Conservation (phyloP, 2,797 vertebrate genomes). For the Enteromius thamalakanensis region DNA sequence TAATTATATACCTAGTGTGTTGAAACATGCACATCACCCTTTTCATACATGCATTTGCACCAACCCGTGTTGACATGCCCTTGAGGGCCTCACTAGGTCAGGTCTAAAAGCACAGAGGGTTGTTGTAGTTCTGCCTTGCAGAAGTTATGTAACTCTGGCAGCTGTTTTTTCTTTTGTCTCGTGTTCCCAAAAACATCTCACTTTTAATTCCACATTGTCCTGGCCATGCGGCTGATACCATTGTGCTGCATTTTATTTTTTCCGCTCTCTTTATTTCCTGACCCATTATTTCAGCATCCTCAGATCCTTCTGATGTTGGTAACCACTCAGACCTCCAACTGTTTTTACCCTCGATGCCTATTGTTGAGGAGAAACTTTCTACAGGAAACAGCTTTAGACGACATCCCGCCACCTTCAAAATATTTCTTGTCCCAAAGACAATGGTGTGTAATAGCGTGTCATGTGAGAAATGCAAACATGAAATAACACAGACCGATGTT, state of each 20-base stretch:
- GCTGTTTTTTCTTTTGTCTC: slow-evolving; percentile 67
- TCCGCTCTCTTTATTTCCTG: slow-evolving; percentile 67
- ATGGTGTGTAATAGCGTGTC: slow-evolving; percentile 69
- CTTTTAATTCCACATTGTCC: slow-evolving; percentile 48
- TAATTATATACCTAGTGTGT: slow-evolving; percentile 12
- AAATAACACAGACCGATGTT: slow-evolving; percentile 40
- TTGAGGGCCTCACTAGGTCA: background rate
- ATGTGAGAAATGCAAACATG: slow-evolving; percentile 56
- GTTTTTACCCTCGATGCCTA: slow-evolving; percentile 64
- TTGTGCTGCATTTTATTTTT: slow-evolving; percentile 63
- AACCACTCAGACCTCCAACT: slow-evolving; percentile 64
- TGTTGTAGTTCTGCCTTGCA: slow-evolving; percentile 1
- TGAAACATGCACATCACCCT: slow-evolving; percentile 21
- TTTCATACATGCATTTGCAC: slow-evolving; percentile 21
- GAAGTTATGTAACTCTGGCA: slow-evolving; percentile 62
- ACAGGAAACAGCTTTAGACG: slow-evolving; percentile 78
- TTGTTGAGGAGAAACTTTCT: slow-evolving; percentile 69
- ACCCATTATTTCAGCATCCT: slow-evolving; percentile 75
- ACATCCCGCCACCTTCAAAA: slow-evolving; percentile 60
- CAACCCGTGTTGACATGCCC: background rate
- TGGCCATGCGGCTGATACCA: slow-evolving; percentile 59
- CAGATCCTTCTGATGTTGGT: slow-evolving; percentile 65
- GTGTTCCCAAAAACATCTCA: slow-evolving; percentile 57
- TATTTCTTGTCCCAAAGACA: slow-evolving; percentile 75
- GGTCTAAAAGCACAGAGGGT: slow-evolving; percentile 7